Evolutionary conservation across 92 coral and sea anemone genomes (phyloP).

Genomic region (Palythoa grandis): DNA sequence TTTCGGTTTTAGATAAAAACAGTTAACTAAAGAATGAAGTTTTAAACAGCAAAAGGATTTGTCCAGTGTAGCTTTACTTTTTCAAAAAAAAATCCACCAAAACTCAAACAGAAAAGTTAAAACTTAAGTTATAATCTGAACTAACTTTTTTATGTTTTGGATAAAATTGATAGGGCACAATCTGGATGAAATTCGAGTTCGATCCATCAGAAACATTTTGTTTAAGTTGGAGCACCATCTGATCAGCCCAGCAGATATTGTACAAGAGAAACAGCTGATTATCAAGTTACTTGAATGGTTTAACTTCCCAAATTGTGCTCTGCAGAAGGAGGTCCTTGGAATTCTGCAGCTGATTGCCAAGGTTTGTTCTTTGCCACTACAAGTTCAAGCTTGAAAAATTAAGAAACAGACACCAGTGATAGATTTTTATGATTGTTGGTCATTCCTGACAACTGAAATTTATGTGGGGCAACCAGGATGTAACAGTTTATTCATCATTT

Average conservation of each 20-base stretch:
- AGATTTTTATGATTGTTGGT: not conserved
- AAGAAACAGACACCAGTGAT: not conserved
- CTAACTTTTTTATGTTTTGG: not conserved
- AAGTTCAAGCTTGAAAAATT: not conserved
- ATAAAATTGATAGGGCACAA: constrained; percentile 78
- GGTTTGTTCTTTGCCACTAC: constrained; percentile 52
- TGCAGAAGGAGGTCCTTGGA: constrained; percentile 83
- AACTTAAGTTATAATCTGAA: not conserved
- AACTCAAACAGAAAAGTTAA: too few relatives aligned
- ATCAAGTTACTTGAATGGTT: constrained; percentile 93
- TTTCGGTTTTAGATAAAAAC: too few relatives aligned
- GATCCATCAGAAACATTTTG: constrained; percentile 87
- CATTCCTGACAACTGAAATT: too few relatives aligned
- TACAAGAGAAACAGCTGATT: constrained; percentile 85
- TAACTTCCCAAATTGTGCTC: constrained; percentile 69
- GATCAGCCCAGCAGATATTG: constrained; percentile 86
- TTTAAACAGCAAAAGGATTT: too few relatives aligned
- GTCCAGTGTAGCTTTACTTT: too few relatives aligned
- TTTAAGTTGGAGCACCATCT: constrained; percentile 95
- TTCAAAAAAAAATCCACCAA: too few relatives aligned
- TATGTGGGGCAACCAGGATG: too few relatives aligned
- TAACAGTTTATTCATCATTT: too few relatives aligned
- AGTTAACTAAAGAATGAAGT: too few relatives aligned
- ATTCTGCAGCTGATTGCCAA: constrained; percentile 79
- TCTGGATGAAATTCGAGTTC: constrained; percentile 91